phyloP scores from a whole-genome alignment of 2,888 invertebrate species.

The Agonopterix heracliana region DNA sequence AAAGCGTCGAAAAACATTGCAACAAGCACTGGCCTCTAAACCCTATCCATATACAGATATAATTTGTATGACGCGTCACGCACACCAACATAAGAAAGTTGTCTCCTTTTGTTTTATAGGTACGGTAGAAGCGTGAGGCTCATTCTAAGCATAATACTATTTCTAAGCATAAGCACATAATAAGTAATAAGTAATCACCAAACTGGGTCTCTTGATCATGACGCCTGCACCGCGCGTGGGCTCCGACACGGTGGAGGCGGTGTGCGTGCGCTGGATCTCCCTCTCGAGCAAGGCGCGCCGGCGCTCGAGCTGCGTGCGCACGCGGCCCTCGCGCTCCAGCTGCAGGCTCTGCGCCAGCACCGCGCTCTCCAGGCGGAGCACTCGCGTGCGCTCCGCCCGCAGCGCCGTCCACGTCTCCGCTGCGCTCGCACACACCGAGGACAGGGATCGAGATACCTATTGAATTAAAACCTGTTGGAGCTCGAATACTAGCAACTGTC shows the following conservation, averaged over 20 bases:
- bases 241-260: slow-evolving; percentile 19
- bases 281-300: slow-evolving; percentile 52
- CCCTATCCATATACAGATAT: no score
- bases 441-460: slow-evolving; percentile 50
- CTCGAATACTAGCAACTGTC: not conserved
- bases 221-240: slow-evolving; percentile 8
- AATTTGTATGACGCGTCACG: no score
- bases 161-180: not conserved
- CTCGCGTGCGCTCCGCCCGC: slow-evolving; percentile 54
- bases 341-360: slow-evolving; percentile 56
- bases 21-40: no score
- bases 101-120: no score
- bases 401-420: slow-evolving; percentile 60
- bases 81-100: no score
- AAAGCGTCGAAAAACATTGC: no score
- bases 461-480: not conserved
- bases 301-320: slow-evolving; percentile 57
- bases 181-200: slow-evolving; percentile 21
- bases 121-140: no score
- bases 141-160: not conserved
- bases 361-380: slow-evolving; percentile 54
- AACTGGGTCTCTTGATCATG: slow-evolving; percentile 33
- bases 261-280: slow-evolving; percentile 38
- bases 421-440: slow-evolving; percentile 47
- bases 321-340: slow-evolving; percentile 52